phyloP scores from a whole-genome alignment of 2,797 vertebrate species.

The Sparus aurata region DNA sequence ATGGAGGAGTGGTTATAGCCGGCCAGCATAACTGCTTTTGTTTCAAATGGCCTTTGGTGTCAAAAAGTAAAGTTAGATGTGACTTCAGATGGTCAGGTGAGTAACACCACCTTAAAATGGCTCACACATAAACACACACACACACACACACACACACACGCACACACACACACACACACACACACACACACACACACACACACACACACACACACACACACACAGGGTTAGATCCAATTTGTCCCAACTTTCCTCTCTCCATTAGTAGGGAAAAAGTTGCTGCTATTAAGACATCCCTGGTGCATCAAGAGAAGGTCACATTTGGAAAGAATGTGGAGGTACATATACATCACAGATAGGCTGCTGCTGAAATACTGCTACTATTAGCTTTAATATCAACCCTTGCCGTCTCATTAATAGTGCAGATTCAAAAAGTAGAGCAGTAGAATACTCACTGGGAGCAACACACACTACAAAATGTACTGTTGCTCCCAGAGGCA shows the following conservation, averaged over 20 bases:
- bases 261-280: slow-evolving; percentile 25
- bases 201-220: neutral
- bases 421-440: slow-evolving; percentile 56
- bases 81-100: slow-evolving; percentile 34
- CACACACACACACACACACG: neutral
- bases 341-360: slow-evolving; percentile 21
- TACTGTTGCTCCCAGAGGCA: slow-evolving; percentile 37
- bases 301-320: slow-evolving; percentile 55
- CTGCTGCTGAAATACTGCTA: slow-evolving; percentile 39
- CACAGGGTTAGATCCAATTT: slow-evolving; percentile 25
- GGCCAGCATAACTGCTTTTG: slow-evolving; percentile 43
- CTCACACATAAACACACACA: neutral
- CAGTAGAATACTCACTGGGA: slow-evolving; percentile 45
- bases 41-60: slow-evolving; percentile 56
- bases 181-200: too few species aligned
- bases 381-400: slow-evolving; percentile 52
- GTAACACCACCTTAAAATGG: slow-evolving; percentile 1
- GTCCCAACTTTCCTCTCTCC: slow-evolving; percentile 21
- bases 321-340: slow-evolving; percentile 30
- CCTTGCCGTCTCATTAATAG: slow-evolving; percentile 33
- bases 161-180: neutral
- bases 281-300: slow-evolving; percentile 17
- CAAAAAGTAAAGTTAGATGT: slow-evolving; percentile 58
- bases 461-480: slow-evolving; percentile 40
- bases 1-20: slow-evolving; percentile 31